A percentile compares a stretch with the other conserved stretches of the same genome.
phyloP scores from a whole-genome alignment of 2,888 invertebrate species.

The Papilio elwesi region DNA sequence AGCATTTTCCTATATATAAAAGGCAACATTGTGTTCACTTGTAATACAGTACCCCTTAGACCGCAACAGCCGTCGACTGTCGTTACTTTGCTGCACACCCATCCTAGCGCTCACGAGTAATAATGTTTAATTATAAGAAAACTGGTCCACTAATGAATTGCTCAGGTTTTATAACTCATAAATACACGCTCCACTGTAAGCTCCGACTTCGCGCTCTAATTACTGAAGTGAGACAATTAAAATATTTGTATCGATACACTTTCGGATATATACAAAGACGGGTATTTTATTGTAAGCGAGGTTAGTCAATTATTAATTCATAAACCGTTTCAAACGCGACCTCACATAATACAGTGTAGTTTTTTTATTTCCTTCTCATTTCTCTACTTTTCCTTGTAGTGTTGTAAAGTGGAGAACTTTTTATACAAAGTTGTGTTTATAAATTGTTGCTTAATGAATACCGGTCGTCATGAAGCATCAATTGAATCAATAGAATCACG shows the following conservation, averaged over 20 bases:
- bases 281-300: background rate
- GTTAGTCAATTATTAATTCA: background rate
- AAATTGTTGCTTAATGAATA: no score
- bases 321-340: no score
- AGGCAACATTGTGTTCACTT: constrained; percentile 16
- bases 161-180: constrained; percentile 44
- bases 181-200: constrained; percentile 38
- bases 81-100: constrained; percentile 24
- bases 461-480: no score
- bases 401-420: no score
- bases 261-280: constrained; percentile 16
- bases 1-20: background rate
- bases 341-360: no score
- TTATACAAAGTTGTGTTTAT: no score
- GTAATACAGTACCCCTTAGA: background rate
- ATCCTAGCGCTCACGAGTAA: constrained; percentile 13
- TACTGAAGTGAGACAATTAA: constrained; percentile 29
- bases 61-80: constrained; percentile 14
- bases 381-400: no score
- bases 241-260: constrained; percentile 26
- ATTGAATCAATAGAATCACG: no score
- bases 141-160: constrained; percentile 36
- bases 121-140: constrained; percentile 36
- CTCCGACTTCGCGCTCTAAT: constrained; percentile 2
- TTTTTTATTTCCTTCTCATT: no score